phyloP scores from a whole-genome alignment of 2,888 invertebrate species.

The Gortyna flavago region DNA sequence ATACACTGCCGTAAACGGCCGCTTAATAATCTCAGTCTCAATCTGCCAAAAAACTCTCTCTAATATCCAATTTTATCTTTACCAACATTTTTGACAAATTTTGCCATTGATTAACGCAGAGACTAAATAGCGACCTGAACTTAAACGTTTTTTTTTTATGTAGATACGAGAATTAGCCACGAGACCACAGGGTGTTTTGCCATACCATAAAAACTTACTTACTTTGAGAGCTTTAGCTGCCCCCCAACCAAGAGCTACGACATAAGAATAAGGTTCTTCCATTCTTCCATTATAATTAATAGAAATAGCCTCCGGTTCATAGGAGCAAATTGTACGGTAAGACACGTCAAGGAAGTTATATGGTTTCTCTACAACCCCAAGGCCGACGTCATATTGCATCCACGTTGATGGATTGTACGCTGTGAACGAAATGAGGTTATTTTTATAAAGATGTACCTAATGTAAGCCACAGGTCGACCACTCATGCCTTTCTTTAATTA shows the following conservation, averaged over 20 bases:
- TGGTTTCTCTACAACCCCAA: conserved; percentile 52
- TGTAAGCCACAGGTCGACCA: background rate
- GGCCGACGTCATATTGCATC: conserved; percentile 48
- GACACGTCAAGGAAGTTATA: conserved; percentile 43
- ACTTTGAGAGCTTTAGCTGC: conserved; percentile 28
- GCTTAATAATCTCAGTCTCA: background rate
- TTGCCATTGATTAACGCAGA: background rate
- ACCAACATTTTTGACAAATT: background rate
- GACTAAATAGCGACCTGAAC: background rate
- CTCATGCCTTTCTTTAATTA: background rate
- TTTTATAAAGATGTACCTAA: background rate
- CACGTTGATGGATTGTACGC: conserved; percentile 28
- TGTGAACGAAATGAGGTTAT: conserved; percentile 22
- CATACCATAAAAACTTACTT: conserved; percentile 1
- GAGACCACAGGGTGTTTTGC: background rate
- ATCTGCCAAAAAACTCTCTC: background rate
- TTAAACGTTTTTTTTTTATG: background rate
- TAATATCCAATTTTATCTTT: background rate
- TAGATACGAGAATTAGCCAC: background rate
- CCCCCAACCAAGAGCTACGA: conserved; percentile 49
- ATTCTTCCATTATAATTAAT: conserved; percentile 36
- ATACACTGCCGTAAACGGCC: too few relatives aligned
- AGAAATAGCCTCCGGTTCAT: conserved; percentile 32
- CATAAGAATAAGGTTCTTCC: conserved; percentile 23
- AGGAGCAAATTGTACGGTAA: conserved; percentile 43